Evolutionary conservation across 2,888 invertebrate genomes (phyloP).

Genomic region (Hemithea aestivaria): DNA sequence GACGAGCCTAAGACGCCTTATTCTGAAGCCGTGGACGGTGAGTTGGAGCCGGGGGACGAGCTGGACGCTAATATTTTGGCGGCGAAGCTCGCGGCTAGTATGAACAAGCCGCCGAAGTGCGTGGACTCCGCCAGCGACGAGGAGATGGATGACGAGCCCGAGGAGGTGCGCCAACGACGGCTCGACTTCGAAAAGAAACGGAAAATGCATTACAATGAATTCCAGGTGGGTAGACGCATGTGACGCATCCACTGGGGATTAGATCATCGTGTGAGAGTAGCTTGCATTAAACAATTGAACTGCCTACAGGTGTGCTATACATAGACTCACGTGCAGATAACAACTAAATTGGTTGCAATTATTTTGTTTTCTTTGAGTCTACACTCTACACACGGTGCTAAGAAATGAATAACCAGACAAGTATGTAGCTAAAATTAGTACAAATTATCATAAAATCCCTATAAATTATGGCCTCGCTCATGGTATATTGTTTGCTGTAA

Average conservation of each 20-base stretch:
- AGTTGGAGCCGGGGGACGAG: slow-evolving; percentile 79
- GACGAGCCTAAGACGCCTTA: slow-evolving; percentile 98
- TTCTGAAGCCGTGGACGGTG: slow-evolving; percentile 80
- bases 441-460: no score
- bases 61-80: slow-evolving; percentile 86
- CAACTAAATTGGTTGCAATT: slow-evolving; percentile 1
- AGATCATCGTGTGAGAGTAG: slow-evolving; percentile 21
- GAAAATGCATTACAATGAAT: slow-evolving; percentile 98
- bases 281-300: slow-evolving; percentile 4
- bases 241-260: slow-evolving; percentile 24
- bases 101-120: slow-evolving; percentile 72
- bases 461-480: no score
- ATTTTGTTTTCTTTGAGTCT: background rate
- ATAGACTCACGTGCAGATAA: slow-evolving; percentile 2
- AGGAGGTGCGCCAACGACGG: slow-evolving; percentile 82
- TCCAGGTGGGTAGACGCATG: slow-evolving; percentile 62
- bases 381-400: no score
- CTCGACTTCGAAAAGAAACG: slow-evolving; percentile 94
- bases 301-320: slow-evolving; percentile 6
- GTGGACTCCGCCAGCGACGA: slow-evolving; percentile 76
- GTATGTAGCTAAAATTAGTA: no score
- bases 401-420: no score
- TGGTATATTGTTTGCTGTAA: no score
- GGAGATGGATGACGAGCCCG: slow-evolving; percentile 78
- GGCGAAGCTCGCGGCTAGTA: slow-evolving; percentile 82